Percentiles rank a stretch among this genome's conserved stretches.
phyloP scores from a whole-genome alignment of 2,113 vertebrate genomes.

The Microcebus griseorufus region DNA sequence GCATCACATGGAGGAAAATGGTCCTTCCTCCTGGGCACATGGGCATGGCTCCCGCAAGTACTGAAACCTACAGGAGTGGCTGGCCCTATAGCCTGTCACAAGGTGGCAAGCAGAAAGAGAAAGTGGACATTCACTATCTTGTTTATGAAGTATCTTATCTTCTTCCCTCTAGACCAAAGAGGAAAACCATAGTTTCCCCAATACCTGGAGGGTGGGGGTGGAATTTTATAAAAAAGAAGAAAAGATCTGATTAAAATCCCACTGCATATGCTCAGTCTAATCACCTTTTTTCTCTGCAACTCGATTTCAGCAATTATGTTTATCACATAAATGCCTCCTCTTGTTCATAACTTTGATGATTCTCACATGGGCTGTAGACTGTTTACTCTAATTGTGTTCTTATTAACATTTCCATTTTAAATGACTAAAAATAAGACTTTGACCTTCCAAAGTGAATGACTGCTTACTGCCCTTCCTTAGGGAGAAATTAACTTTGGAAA shows the following conservation, averaged over 20 bases:
- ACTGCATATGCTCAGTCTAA: slow-evolving; percentile 40
- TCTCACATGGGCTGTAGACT: slow-evolving; percentile 70
- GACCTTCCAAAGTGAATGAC: slow-evolving; percentile 67
- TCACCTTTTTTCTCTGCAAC: slow-evolving; percentile 48
- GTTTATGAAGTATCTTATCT: neutral
- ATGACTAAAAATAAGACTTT: slow-evolving; percentile 68
- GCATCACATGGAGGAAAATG: neutral
- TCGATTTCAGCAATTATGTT: slow-evolving; percentile 67
- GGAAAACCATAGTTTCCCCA: neutral
- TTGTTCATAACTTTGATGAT: slow-evolving; percentile 75
- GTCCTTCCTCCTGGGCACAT: neutral
- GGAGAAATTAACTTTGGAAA: slow-evolving; percentile 71
- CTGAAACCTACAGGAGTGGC: neutral
- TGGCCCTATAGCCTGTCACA: neutral
- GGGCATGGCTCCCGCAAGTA: neutral
- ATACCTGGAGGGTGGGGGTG: neutral
- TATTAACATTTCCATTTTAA: slow-evolving; percentile 74
- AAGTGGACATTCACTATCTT: neutral
- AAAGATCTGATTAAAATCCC: slow-evolving; percentile 55
- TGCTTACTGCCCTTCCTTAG: slow-evolving; percentile 42
- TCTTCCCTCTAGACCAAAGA: neutral
- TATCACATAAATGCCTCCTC: slow-evolving; percentile 63
- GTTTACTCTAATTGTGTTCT: slow-evolving; percentile 75
- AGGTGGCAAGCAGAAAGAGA: no score
- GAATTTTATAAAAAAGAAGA: neutral